phyloP scores from a whole-genome alignment of 1,140 invertebrate species.

The Mesaphorura yosii region DNA sequence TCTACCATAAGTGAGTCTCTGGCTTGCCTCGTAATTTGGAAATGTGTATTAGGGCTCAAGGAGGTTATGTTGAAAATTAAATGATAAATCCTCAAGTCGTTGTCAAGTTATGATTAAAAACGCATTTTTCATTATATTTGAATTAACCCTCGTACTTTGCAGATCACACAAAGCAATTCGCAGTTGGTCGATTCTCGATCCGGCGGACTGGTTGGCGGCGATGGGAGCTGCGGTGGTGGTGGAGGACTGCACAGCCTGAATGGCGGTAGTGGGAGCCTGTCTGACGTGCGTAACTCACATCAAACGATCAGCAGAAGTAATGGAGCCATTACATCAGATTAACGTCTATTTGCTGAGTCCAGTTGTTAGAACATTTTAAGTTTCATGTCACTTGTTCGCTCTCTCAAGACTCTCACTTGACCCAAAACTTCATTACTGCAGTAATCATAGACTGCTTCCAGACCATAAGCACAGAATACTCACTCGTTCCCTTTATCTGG shows the following conservation, averaged over 20 bases:
- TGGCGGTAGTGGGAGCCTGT: constrained; percentile 7
- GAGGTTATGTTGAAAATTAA: not conserved
- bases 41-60: too few relatives aligned
- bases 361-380: constrained; percentile 17
- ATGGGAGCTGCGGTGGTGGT: constrained; percentile 11
- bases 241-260: too few relatives aligned
- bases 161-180: constrained; percentile 23
- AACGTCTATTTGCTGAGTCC: constrained; percentile 22
- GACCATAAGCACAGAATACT: too few relatives aligned
- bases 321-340: constrained; percentile 31
- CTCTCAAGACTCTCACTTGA: not conserved
- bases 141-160: too few relatives aligned
- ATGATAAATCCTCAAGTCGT: not conserved
- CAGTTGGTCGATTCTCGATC: constrained; percentile 17
- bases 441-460: too few relatives aligned
- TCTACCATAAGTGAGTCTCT: too few relatives aligned
- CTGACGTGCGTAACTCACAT: constrained; percentile 27
- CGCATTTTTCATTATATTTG: constrained; percentile 2
- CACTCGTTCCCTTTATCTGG: too few relatives aligned
- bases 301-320: constrained; percentile 21
- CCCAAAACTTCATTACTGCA: not conserved
- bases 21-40: too few relatives aligned
- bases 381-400: constrained; percentile 7
- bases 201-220: constrained; percentile 16
- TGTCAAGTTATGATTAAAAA: not conserved